Evolutionary conservation across 2,888 invertebrate genomes (phyloP).

Genomic region (Pandemis cinnamomeana): DNA sequence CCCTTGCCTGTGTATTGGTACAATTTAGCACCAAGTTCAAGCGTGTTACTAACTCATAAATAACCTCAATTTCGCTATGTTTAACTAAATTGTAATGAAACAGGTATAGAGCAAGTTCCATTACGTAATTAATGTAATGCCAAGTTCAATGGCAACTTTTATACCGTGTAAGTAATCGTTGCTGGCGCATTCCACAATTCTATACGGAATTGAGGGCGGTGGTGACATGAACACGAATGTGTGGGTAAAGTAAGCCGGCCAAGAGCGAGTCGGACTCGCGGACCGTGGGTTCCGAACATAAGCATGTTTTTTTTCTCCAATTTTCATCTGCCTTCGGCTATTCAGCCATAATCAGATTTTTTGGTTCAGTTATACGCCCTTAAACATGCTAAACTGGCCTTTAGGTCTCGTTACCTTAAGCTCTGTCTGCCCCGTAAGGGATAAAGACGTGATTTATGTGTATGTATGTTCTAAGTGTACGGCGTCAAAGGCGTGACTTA

Average conservation of each 20-base stretch:
- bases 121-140: slow-evolving; percentile 5
- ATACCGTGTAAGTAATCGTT: neutral
- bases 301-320: no score
- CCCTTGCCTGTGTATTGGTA: no score
- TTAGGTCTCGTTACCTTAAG: no score
- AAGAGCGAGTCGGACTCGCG: neutral
- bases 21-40: neutral
- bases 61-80: neutral
- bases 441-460: no score
- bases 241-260: neutral
- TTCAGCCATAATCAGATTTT: no score
- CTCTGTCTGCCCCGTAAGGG: no score
- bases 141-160: slow-evolving; percentile 31
- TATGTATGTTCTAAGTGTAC: no score
- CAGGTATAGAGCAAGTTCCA: neutral
- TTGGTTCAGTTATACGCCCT: no score
- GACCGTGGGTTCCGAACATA: no score
- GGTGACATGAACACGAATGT: slow-evolving; percentile 9
- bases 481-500: no score
- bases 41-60: neutral
- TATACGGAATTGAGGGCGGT: slow-evolving; percentile 1
- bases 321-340: no score
- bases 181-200: slow-evolving; percentile 22
- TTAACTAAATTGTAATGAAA: neutral
- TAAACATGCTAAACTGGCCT: no score